Percentiles rank a stretch among this genome's conserved stretches.
Evolutionary conservation across 2,797 vertebrate species (phyloP).

Genomic region (Parotocinclus haroldoi): DNA sequence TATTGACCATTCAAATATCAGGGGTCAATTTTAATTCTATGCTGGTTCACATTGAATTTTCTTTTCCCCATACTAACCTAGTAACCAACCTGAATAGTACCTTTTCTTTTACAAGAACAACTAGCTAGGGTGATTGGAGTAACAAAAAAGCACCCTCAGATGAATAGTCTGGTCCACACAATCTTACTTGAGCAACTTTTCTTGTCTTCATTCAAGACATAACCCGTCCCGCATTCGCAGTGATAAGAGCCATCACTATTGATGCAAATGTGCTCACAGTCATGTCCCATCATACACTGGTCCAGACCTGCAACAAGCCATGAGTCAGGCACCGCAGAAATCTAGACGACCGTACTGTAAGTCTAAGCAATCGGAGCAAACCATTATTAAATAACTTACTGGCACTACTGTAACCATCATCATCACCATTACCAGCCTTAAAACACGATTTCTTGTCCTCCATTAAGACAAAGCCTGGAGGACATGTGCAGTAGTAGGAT

Average conservation of each 20-base stretch:
- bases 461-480: conserved; percentile 45
- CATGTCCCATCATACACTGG: conserved; percentile 73
- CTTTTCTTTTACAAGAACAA: not conserved
- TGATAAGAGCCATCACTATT: conserved; percentile 68
- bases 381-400: conserved; percentile 37
- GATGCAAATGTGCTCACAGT: conserved; percentile 83
- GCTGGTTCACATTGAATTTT: too few relatives aligned
- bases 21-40: too few relatives aligned
- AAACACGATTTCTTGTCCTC: conserved; percentile 48
- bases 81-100: too few relatives aligned
- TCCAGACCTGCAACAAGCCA: conserved; percentile 71
- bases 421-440: conserved; percentile 32
- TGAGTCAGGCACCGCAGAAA: conserved; percentile 44
- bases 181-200: conserved; percentile 79
- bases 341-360: not conserved
- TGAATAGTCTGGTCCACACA: conserved; percentile 19
- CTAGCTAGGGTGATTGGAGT: conserved; percentile 20
- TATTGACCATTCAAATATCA: too few relatives aligned
- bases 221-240: conserved; percentile 80
- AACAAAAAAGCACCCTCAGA: conserved; percentile 7
- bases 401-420: conserved; percentile 40
- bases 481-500: conserved; percentile 46
- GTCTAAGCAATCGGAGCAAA: too few relatives aligned
- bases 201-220: conserved; percentile 76
- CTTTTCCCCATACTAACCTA: too few relatives aligned